A percentile compares a stretch with the other conserved stretches of the same genome.
Evolutionary conservation across 2,888 invertebrate species (phyloP).

Genomic region (Xestia c-nigrum): DNA sequence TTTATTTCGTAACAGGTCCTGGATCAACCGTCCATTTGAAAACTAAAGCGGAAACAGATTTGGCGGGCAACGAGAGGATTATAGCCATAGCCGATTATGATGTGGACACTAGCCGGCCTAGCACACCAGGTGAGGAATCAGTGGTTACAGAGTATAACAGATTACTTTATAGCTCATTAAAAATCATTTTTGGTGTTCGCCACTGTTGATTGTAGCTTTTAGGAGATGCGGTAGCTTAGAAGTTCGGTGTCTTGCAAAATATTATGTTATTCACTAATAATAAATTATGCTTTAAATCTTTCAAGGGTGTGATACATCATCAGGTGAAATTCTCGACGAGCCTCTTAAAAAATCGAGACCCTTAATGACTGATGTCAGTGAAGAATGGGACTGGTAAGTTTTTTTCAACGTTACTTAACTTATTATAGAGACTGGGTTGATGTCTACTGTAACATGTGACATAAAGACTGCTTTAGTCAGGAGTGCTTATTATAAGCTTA

Average conservation of each 20-base stretch:
- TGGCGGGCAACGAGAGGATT: constrained; percentile 88
- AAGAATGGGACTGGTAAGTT: constrained; percentile 87
- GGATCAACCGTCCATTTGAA: constrained; percentile 90
- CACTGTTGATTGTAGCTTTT: background rate
- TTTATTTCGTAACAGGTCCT: constrained; percentile 79
- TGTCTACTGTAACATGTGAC: background rate
- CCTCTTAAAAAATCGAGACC: constrained; percentile 72
- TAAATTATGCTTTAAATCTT: background rate
- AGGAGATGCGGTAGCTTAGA: background rate
- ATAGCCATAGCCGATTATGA: constrained; percentile 91
- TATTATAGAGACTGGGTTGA: background rate
- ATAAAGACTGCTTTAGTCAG: background rate
- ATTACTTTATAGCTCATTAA: background rate
- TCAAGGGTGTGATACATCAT: constrained; percentile 83
- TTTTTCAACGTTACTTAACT: background rate
- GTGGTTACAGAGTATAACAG: background rate
- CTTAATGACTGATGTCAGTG: constrained; percentile 79
- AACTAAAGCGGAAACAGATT: constrained; percentile 86
- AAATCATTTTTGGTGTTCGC: too few species aligned
- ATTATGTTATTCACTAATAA: background rate
- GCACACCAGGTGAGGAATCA: constrained; percentile 87
- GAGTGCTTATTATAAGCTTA: background rate
- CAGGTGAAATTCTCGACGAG: constrained; percentile 82
- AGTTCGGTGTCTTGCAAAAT: background rate
- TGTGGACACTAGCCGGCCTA: constrained; percentile 91